Evolutionary conservation across 2,888 invertebrate species (phyloP).

Genomic region (Digitonthophagus gazella): DNA sequence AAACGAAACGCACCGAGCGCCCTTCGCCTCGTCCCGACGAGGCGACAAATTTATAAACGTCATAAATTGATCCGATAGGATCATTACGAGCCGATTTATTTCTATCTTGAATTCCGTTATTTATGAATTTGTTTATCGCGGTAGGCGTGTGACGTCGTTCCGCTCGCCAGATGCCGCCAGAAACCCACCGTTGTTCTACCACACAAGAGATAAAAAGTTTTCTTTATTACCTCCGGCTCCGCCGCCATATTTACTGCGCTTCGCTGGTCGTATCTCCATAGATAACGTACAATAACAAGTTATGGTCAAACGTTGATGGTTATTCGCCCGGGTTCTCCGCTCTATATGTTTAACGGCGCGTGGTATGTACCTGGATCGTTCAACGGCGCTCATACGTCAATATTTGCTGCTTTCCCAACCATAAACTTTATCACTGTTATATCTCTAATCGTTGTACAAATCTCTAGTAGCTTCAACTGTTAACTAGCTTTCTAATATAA

Average conservation of each 20-base stretch:
- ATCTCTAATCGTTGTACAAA: too few relatives aligned
- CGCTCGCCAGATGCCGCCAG: not conserved
- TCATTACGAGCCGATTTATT: conserved; percentile 23
- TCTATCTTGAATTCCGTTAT: conserved; percentile 19
- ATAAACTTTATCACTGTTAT: not conserved
- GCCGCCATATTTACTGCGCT: not conserved
- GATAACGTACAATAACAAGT: not conserved
- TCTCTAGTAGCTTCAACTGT: too few relatives aligned
- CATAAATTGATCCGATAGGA: conserved; percentile 26
- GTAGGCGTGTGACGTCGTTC: not conserved
- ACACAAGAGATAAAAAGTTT: conserved; percentile 8
- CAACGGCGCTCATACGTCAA: not conserved
- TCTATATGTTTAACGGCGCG: not conserved
- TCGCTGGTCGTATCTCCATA: not conserved
- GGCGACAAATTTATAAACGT: conserved; percentile 25
- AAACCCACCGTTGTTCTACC: conserved; percentile 4
- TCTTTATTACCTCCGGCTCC: conserved; percentile 10
- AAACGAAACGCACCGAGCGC: conserved; percentile 1
- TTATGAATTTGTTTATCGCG: conserved; percentile 26
- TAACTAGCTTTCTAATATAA: too few relatives aligned
- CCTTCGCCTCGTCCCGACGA: not conserved
- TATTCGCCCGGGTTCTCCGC: not conserved
- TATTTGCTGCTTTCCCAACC: not conserved
- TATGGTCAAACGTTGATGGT: not conserved
- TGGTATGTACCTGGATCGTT: not conserved